Evolutionary conservation across 2,888 invertebrate species (phyloP), one percentile per base, ranked within the genome.

Genomic region (Melanostoma scalare): DNA sequence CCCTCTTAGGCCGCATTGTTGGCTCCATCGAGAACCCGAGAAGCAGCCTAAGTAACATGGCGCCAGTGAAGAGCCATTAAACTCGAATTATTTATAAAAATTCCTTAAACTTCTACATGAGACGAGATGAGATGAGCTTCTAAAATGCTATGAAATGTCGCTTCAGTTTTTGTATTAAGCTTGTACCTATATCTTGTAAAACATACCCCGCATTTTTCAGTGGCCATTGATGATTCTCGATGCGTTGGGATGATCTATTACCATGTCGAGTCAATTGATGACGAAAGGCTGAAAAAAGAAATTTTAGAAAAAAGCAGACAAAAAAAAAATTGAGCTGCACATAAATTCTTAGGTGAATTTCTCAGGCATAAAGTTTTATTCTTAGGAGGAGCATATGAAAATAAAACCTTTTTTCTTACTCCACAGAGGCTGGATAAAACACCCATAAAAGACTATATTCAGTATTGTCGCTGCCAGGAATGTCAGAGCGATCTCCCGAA

Each of bases 181-280:
- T 52, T 31, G 56, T 61, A 55, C 55, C 35, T 63, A 9, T 46
- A 52, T 81, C 72, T 76, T 71, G 42, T 56, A 69, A 56, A 36
- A 20, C 20, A 60, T 76, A 65, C 72, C 53, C 53, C 75, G 31
- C 53, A 30, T 35, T 48, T 68, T 73, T 63, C n/a, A 9, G 10
- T 33, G 60, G 44, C 42, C 79, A 79, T 74, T 74, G 74, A 74
- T 69, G 69, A 75, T 63, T 58, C 73, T 65, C 40, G 71, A 80
- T 75, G 80, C 75, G 58, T 71, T 42, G 48, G 48, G 42, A 74
- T 84, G 84, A 75, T 79, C 69, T 75, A 84, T 84, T 75, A 74
- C 65, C 53, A 33, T 42, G 46, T 6, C 58, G 9, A 44, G 48
- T 40, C 67, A 48, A 55, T 58, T 46, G 78, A 65, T 65, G 73